Conservation (phyloP, 2,113 vertebrate species). For the Scopus umbretta region DNA sequence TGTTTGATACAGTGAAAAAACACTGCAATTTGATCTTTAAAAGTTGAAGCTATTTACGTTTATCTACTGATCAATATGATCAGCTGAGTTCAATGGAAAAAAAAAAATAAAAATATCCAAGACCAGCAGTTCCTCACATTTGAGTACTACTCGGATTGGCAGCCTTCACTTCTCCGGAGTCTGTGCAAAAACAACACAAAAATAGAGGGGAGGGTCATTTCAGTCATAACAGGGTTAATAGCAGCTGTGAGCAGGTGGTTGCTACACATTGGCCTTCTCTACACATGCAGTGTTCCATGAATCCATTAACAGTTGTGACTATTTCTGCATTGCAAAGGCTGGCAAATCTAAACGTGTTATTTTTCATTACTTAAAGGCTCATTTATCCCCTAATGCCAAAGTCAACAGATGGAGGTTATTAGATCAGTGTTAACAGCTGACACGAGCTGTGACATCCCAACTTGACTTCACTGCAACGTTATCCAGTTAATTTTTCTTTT, state of each 20-base stretch:
- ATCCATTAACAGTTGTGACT: constrained; percentile 68
- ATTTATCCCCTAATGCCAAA: constrained; percentile 49
- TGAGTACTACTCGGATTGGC: constrained; percentile 85
- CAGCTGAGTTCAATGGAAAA: constrained; percentile 88
- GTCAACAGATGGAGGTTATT: constrained; percentile 48
- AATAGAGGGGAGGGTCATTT: constrained; percentile 73
- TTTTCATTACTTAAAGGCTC: constrained; percentile 51
- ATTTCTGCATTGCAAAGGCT: constrained; percentile 68
- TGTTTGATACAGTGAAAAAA: constrained; percentile 93
- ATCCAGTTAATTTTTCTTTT: constrained; percentile 75
- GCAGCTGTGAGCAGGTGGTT: constrained; percentile 78
- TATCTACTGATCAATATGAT: constrained; percentile 99
- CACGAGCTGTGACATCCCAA: constrained; percentile 51
- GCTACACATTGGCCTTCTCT: constrained; percentile 74
- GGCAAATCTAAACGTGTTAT: constrained; percentile 37
- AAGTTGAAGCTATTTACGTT: constrained; percentile 84
- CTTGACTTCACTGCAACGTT: constrained; percentile 69
- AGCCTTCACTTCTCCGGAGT: constrained; percentile 90
- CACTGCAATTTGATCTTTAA: constrained; percentile 88
- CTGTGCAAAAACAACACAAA: constrained; percentile 82
- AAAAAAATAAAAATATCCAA: constrained; percentile 79
- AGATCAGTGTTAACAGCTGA: constrained; percentile 67
- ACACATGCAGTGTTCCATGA: constrained; percentile 69
- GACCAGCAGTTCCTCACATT: constrained; percentile 83
- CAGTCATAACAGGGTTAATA: constrained; percentile 74